Conservation (phyloP, 2,113 vertebrate species). For the Microcebus lehilahytsara region DNA sequence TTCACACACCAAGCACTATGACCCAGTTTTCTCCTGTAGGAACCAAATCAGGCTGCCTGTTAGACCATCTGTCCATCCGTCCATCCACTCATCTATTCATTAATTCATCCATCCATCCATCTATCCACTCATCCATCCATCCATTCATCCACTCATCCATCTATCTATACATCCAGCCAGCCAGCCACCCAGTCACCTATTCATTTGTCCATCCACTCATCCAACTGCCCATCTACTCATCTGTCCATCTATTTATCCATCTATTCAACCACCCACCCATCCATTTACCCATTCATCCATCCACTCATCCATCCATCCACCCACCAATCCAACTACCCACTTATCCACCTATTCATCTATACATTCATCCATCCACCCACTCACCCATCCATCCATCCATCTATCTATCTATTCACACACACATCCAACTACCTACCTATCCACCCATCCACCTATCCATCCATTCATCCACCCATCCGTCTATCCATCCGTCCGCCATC, state of each 20-base stretch:
- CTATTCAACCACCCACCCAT: too few species aligned
- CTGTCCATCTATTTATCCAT: neutral
- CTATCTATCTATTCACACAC: neutral
- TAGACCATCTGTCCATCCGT: neutral
- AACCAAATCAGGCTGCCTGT: neutral
- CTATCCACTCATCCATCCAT: too few species aligned
- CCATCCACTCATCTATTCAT: neutral
- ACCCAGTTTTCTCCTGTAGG: neutral
- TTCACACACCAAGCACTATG: neutral
- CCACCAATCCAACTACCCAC: neutral
- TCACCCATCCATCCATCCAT: too few species aligned
- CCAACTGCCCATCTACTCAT: too few species aligned
- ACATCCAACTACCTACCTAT: too few species aligned
- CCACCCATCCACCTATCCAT: accelerated
- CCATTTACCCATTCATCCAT: neutral
- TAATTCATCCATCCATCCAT: too few species aligned
- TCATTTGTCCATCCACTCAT: neutral
- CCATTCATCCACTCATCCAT: too few species aligned
- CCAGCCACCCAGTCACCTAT: too few species aligned
- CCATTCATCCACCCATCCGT: too few species aligned
- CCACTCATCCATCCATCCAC: neutral
- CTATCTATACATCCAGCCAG: too few species aligned
- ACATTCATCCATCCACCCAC: too few species aligned
- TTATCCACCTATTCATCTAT: accelerated
- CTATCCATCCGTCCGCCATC: neutral